Evolutionary conservation across 2,888 invertebrate genomes (phyloP), one percentile per base, ranked within the genome.

Genomic region (Tetramorium bicarinatum): DNA sequence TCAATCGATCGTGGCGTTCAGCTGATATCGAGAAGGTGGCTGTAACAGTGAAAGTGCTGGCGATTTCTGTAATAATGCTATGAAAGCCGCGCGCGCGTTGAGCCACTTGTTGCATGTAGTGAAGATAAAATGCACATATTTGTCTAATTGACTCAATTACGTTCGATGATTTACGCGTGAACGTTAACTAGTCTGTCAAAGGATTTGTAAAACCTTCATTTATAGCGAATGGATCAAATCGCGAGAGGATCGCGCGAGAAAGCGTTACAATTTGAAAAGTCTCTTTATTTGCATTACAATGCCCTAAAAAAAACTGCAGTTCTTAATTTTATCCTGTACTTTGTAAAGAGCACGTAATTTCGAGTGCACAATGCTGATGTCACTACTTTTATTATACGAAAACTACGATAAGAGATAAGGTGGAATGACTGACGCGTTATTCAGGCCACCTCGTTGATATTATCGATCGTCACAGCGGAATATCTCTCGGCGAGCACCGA

Each of bases 31-130:
- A 49, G 18, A 71, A 61, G 56, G 56, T 79, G 71, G 34, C 71
- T 71, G 25, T 47, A 38, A 59, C 25, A 38, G 4, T 29, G 34
- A n/a, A 34, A 18, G 47, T 18, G 18, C 2, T 59, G 25, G 59
- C 3, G 7, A 34, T 29, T 13, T 18, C 47, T 59, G 47, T 38
- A 34, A 80, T 54, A 49, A 80, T 54, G 25, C 7, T 7, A 18
- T 29, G 25, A 47, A 47, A 71, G 25, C 71, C 4, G 71, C 71
- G 41, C n/a, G 34, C 25, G 38, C 25, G 41, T 56, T n/a, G 38
- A 47, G 4, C 71, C 59, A 79, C 71, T 59, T 79, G 79, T 79
- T 79, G 79, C 71, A 71, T 59, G 21, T 34, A 21, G 21, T 13
- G 15, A 25, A 29, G 66, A 67, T 67, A 67, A 67, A 71, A 8